These are phyloP conservation scores for Tromatobia lineatoria DNA, from an alignment of 2,888 invertebrate species.

Conservation along the genomic window DNA sequence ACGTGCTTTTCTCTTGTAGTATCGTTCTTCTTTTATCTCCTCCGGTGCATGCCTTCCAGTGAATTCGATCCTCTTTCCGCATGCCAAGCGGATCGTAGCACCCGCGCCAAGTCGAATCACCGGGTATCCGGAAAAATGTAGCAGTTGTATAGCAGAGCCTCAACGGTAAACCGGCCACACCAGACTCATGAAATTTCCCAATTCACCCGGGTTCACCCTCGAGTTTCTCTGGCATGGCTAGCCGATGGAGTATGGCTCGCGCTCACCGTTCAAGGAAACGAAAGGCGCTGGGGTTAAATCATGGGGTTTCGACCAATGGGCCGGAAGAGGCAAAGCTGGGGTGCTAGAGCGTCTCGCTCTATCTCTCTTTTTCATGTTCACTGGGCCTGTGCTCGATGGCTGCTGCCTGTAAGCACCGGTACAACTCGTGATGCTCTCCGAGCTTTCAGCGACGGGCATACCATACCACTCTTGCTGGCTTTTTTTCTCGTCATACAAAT, in stretches of 20 bases:
- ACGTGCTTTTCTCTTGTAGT: constrained; percentile 26
- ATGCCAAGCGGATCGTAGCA: constrained; percentile 27
- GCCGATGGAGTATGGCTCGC: neutral
- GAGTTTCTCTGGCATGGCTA: neutral
- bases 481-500: constrained; percentile 69
- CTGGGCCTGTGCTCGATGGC: constrained; percentile 24
- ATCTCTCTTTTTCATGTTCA: constrained; percentile 24
- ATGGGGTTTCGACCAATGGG: constrained; percentile 82
- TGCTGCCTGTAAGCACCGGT: constrained; percentile 40
- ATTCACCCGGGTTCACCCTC: neutral
- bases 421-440: constrained; percentile 23
- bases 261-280: constrained; percentile 72
- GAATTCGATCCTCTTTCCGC: constrained; percentile 20
- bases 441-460: constrained; percentile 20
- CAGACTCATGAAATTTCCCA: constrained; percentile 9
- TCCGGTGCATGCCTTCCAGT: constrained; percentile 6
- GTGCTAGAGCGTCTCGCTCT: constrained; percentile 2
- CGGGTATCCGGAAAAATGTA: constrained; percentile 63
- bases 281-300: constrained; percentile 82
- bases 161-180: constrained; percentile 1
- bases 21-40: constrained; percentile 21
- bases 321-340: constrained; percentile 76
- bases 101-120: constrained; percentile 8
- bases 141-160: neutral
- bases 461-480: constrained; percentile 24